Evolutionary conservation across 2,888 invertebrate species (phyloP).

Genomic region (Taenaris catops): DNA sequence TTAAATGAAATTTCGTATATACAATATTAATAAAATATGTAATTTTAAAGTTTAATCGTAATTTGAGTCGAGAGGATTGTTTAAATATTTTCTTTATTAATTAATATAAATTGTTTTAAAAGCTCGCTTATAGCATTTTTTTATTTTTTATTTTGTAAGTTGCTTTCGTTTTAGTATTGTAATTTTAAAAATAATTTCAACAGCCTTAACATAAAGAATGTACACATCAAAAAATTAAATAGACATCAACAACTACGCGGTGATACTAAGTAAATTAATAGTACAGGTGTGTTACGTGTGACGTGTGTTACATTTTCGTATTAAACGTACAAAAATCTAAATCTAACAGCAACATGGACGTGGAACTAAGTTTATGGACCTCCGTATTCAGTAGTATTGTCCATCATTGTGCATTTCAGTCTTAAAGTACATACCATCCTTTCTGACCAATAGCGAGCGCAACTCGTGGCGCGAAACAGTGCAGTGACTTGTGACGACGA

Average conservation of each 20-base stretch:
- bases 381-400: constrained; percentile 68
- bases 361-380: constrained; percentile 67
- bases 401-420: constrained; percentile 69
- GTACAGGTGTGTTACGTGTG: constrained; percentile 32
- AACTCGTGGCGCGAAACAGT: too few relatives aligned
- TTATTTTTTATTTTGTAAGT: background rate
- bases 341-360: constrained; percentile 58
- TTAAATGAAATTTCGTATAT: too few relatives aligned
- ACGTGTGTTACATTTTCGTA: constrained; percentile 35
- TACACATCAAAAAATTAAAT: constrained; percentile 5
- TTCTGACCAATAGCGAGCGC: too few relatives aligned
- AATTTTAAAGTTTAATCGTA: too few relatives aligned
- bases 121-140: background rate
- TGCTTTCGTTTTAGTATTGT: too few relatives aligned
- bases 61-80: constrained; percentile 4
- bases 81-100: background rate
- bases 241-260: constrained; percentile 8
- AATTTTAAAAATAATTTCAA: too few relatives aligned
- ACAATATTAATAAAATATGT: too few relatives aligned
- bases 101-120: background rate
- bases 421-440: constrained; percentile 32
- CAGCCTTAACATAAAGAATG: background rate
- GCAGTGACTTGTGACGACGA: too few relatives aligned
- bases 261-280: constrained; percentile 3
- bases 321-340: constrained; percentile 60